phyloP scores from a whole-genome alignment of 2,888 invertebrate genomes.

The Caenorhabditis parvicauda region DNA sequence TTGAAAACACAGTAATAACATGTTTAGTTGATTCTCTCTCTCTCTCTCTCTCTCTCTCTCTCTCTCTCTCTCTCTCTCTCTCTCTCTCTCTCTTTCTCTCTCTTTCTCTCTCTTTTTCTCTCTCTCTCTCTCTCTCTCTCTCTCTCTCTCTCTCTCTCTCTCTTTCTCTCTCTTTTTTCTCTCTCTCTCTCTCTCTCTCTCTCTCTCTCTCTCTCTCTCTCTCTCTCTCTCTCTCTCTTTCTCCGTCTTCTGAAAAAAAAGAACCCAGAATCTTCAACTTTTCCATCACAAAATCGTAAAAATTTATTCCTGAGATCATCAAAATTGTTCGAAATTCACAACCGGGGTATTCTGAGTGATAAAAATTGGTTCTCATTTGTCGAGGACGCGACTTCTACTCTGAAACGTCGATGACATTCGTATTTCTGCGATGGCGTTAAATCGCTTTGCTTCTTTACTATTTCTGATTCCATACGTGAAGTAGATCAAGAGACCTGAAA shows the following conservation, averaged over 20 bases:
- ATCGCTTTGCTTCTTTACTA: slow-evolving; percentile 49
- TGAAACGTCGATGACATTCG: slow-evolving; percentile 27
- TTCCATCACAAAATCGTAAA: no score
- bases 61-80: neutral
- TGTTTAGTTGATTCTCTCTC: no score
- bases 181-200: neutral
- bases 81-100: slow-evolving; percentile 1
- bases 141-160: slow-evolving; percentile 6
- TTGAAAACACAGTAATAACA: no score
- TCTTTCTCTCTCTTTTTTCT: neutral
- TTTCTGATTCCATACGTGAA: slow-evolving; percentile 91
- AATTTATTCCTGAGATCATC: no score
- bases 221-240: neutral
- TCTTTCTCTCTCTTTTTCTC: neutral
- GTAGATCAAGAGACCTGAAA: slow-evolving; percentile 81
- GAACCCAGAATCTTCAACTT: neutral
- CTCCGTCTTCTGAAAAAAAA: neutral
- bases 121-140: slow-evolving; percentile 1
- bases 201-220: neutral
- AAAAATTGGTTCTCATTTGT: neutral
- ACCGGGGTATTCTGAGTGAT: neutral
- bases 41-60: slow-evolving; percentile 2
- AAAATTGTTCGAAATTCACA: no score
- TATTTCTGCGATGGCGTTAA: slow-evolving; percentile 18
- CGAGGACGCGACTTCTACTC: slow-evolving; percentile 13